phyloP scores from a whole-genome alignment of 2,888 invertebrate genomes.

The Hipparchia semele region DNA sequence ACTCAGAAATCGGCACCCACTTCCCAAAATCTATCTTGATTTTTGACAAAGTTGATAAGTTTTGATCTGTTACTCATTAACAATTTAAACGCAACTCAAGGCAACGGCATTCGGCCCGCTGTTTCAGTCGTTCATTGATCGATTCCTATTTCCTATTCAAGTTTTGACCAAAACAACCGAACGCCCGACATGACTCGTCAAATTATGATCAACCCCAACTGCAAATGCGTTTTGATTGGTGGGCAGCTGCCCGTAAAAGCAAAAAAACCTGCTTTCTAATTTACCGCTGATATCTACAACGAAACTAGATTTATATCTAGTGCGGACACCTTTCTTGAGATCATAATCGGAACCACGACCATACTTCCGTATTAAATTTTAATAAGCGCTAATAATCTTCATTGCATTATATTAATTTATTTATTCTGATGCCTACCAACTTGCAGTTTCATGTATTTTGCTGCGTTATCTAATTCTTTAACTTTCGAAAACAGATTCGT shows the following conservation, averaged over 20 bases:
- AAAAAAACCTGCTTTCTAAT: constrained; percentile 77
- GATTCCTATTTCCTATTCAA: constrained; percentile 42
- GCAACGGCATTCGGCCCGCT: no score
- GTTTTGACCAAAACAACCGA: constrained; percentile 52
- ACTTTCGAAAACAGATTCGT: no score
- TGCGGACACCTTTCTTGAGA: constrained; percentile 66
- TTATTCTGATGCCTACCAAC: background rate
- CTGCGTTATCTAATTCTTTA: no score
- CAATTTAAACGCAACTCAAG: background rate
- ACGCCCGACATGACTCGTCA: constrained; percentile 62
- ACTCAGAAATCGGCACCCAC: no score
- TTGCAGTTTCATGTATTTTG: no score
- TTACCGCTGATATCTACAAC: constrained; percentile 65
- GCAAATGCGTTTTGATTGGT: constrained; percentile 75
- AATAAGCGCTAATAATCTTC: constrained; percentile 51
- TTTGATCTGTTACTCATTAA: background rate
- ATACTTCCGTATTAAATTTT: constrained; percentile 60
- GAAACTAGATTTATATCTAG: constrained; percentile 47
- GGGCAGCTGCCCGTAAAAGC: constrained; percentile 74
- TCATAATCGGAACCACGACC: constrained; percentile 63
- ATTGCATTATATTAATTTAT: constrained; percentile 29
- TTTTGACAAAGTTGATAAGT: no score
- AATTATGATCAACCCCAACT: constrained; percentile 68
- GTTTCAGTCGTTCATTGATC: constrained; percentile 37
- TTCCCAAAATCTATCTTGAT: no score